Base-by-base conservation (phyloP, 2,113 vertebrate genomes). In the Otus sunia region DNA sequence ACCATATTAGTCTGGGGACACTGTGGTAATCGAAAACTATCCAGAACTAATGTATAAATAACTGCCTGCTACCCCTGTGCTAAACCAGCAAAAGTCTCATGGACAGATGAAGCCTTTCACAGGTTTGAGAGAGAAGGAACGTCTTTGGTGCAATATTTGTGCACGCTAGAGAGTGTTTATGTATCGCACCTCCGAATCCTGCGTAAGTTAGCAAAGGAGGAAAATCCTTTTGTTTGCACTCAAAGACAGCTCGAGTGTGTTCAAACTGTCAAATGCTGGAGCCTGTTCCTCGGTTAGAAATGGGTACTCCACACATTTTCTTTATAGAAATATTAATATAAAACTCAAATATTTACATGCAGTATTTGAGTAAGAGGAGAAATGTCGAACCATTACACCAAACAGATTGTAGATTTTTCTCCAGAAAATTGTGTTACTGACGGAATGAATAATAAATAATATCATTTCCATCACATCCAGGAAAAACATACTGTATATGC, bases 31-130 rank as follows among this genome's bases (percentile, higher is more conserved):
- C 93, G 90, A 96, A 97, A 98, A 98, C 96, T 98, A 96, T 86
- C 98, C 98, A 98, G 97, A 98, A 97, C 98, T 98, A 98, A 98
- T 98, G 97, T 96, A 96, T 95, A 98, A 98, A 98, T 98, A 97
- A 97, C 97, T 97, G 94, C 92, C 95, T 96, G 93, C 96, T 96
- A 96, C 95, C 91, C 96, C 82, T 89, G 81, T 67, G 95, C 75
- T 47, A 52, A 92, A 55, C 76, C 82, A 96, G 88, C 95, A 92
- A 53, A 95, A 93, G 92, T 94, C 95, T 94, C 80, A 16, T 63
- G 91, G 69, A 50, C 34, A 59, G 74, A 59, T 64, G 95, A 94
- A 96, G 73, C 69, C 91, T 86, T 87, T 56, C 69, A 32, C 71
- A 59, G 92, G 86, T 94, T 60, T 39, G 56, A 68, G 78, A 59